Percentiles rank a stretch among this genome's conserved stretches.
phyloP scores from a whole-genome alignment of 1,140 invertebrate species.

The Melitaea cinxia region DNA sequence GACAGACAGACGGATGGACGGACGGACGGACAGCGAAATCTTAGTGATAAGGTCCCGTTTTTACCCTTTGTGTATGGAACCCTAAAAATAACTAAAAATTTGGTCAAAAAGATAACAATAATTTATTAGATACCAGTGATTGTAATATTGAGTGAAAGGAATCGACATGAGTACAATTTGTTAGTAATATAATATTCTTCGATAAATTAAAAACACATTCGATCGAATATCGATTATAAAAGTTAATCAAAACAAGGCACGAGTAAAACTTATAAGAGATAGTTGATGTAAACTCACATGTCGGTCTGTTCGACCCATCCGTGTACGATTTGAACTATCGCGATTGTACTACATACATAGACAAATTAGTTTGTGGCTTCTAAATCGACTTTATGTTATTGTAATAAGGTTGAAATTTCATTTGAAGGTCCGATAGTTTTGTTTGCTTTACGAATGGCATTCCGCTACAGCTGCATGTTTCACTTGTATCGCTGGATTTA shows the following conservation, averaged over 20 bases:
- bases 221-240: no score
- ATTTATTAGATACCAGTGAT: no score
- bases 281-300: slow-evolving; percentile 11
- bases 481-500: slow-evolving; percentile 49
- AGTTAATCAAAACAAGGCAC: not conserved
- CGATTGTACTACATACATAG: slow-evolving; percentile 20
- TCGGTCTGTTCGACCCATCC: slow-evolving; percentile 7
- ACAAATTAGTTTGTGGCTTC: slow-evolving; percentile 8
- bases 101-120: no score
- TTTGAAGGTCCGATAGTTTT: slow-evolving; percentile 15
- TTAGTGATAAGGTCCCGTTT: no score
- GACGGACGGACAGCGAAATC: no score
- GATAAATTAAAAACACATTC: no score
- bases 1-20: no score
- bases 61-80: no score
- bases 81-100: no score
- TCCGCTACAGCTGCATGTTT: slow-evolving; percentile 43
- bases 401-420: slow-evolving; percentile 12
- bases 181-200: no score
- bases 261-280: not conserved
- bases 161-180: no score
- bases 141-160: no score
- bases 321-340: slow-evolving; percentile 24
- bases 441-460: slow-evolving; percentile 43
- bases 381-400: not conserved